A percentile compares a stretch with the other conserved stretches of the same genome.
These are phyloP conservation scores for Chrysotoxum bicinctum DNA, from an alignment of 2,888 invertebrate species.

Conservation along the genomic window DNA sequence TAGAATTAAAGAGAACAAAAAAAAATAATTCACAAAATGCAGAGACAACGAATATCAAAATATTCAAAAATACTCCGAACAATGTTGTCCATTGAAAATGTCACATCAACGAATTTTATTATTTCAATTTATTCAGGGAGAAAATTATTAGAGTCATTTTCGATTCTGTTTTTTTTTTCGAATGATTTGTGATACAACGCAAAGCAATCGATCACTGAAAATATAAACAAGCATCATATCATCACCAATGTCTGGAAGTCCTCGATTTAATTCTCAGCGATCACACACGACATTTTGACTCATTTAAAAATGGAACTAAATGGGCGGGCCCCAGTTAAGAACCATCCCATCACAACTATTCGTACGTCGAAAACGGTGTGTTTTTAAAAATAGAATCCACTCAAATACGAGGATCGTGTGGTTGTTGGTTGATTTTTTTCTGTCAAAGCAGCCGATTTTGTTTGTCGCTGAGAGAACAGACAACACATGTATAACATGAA, in stretches of 20 bases:
- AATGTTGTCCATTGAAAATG: slow-evolving; percentile 75
- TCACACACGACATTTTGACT: slow-evolving; percentile 56
- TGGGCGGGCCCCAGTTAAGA: slow-evolving; percentile 56
- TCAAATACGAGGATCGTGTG: slow-evolving; percentile 72
- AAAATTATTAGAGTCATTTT: slow-evolving; percentile 71
- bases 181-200: slow-evolving; percentile 61
- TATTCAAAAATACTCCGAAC: slow-evolving; percentile 28
- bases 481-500: slow-evolving; percentile 65
- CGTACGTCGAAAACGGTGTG: slow-evolving; percentile 62
- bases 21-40: slow-evolving; percentile 31
- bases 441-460: slow-evolving; percentile 40
- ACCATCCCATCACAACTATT: slow-evolving; percentile 61
- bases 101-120: slow-evolving; percentile 79
- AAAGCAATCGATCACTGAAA: slow-evolving; percentile 68
- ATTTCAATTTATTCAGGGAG: slow-evolving; percentile 75
- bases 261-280: slow-evolving; percentile 30
- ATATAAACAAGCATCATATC: slow-evolving; percentile 57
- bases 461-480: slow-evolving; percentile 55
- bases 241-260: slow-evolving; percentile 7
- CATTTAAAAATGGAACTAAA: slow-evolving; percentile 32
- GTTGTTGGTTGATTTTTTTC: slow-evolving; percentile 44
- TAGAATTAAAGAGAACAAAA: slow-evolving; percentile 7
- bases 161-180: slow-evolving; percentile 11
- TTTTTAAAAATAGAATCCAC: slow-evolving; percentile 74
- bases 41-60: slow-evolving; percentile 43